Evolutionary conservation across 2,797 vertebrate species (phyloP), one percentile per base, ranked within the genome.

Genomic region (Aplochiton taeniatus): DNA sequence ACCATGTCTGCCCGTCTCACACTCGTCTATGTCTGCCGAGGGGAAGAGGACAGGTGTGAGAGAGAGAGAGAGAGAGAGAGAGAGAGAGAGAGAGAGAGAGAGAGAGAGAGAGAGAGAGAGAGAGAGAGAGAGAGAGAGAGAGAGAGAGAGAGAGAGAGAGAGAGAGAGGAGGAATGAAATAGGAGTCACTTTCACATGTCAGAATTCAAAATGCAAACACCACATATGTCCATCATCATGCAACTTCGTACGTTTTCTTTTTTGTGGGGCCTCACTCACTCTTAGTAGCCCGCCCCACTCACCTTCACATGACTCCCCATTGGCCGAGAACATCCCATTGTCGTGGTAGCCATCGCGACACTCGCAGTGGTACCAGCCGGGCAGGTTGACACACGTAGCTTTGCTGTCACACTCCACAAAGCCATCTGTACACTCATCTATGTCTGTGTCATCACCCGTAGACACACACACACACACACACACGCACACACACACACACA

Each of bases 351-450:
- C 98, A 0, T 98, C 98, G 19, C 96, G 95, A 81, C 98, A 99
- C 74, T 99, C 98, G 0, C 98, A 99, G 90, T 99, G 97, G 91
- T 98, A 99, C 98, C 98, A 99, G 16, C 97, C 97, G 8, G 98
- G 97, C 84, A 99, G 91, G 91, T 99, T 99, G 83, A 99, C 92
- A 88, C 98, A 99, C 88, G 88, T 95, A 77, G 98, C 97, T 80
- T 94, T 96, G 85, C 95, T 97, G 91, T 99, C 96, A 0, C 98
- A 99, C 81, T 98, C 95, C 76, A 99, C 94, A 78, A 99, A 98
- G 82, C 97, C 96, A 64, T 98, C 94, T 0, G 89, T 91, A 84
- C 98, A 99, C 90, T 99, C 97, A 59, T 99, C 96, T 60, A 99
- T 98, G 84, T 99, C 98, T 99, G 89, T 12, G 31, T 31, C 31